Evolutionary conservation across 1,140 invertebrate species (phyloP).

Genomic region (Asbolus verrucosus): DNA sequence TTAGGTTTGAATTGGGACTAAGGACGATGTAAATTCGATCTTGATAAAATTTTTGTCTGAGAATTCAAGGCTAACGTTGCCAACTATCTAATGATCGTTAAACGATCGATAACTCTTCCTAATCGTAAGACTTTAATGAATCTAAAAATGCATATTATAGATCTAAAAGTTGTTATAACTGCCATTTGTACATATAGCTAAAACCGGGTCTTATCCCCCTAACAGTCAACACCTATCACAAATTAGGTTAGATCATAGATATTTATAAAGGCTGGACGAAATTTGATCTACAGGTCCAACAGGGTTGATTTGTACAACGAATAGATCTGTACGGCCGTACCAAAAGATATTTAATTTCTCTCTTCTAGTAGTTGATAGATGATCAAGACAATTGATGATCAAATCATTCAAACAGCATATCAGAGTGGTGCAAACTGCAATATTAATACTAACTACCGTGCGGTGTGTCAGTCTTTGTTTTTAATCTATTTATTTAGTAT

Average conservation of each 20-base stretch:
- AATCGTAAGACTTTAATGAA: constrained; percentile 43
- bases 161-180: constrained; percentile 43
- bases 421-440: constrained; percentile 36
- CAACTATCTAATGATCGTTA: constrained; percentile 33
- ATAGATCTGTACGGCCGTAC: background rate
- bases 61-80: constrained; percentile 34
- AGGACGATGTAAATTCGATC: no score
- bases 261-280: constrained; percentile 6
- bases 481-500: constrained; percentile 17
- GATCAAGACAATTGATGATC: constrained; percentile 22
- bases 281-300: constrained; percentile 17
- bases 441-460: background rate
- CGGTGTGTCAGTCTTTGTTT: constrained; percentile 26
- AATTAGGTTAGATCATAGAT: constrained; percentile 34
- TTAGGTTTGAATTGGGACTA: background rate
- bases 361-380: constrained; percentile 18
- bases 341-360: background rate
- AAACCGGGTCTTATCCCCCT: constrained; percentile 1
- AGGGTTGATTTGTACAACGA: constrained; percentile 36
- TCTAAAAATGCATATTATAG: constrained; percentile 35
- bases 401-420: no score
- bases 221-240: constrained; percentile 22
- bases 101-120: constrained; percentile 46
- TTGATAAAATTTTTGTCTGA: no score
- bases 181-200: constrained; percentile 54